Conservation (phyloP, 2,888 invertebrate genomes). For the Julus scandinavius region DNA sequence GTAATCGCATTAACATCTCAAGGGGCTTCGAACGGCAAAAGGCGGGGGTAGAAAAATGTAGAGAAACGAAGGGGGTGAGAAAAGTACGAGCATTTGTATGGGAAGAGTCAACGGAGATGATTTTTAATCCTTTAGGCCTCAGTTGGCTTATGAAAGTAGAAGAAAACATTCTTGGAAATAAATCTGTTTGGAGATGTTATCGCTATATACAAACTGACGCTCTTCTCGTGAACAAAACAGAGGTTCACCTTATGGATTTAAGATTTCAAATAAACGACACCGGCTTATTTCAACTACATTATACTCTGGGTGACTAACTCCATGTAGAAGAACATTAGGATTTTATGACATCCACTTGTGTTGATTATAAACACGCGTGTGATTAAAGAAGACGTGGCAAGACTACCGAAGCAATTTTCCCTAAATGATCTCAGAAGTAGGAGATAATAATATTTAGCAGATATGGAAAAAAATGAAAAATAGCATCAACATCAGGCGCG, state of each 20-base stretch:
- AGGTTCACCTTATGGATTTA: slow-evolving; percentile 44
- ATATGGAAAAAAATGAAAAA: slow-evolving; percentile 16
- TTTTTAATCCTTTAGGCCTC: slow-evolving; percentile 49
- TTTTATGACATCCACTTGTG: slow-evolving; percentile 51
- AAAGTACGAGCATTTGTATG: background rate
- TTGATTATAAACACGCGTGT: slow-evolving; percentile 48
- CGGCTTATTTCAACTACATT: slow-evolving; percentile 52
- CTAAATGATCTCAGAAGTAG: slow-evolving; percentile 14
- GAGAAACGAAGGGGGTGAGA: slow-evolving; percentile 29
- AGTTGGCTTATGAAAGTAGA: slow-evolving; percentile 42
- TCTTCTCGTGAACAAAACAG: background rate
- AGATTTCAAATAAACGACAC: slow-evolving; percentile 48
- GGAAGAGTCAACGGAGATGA: slow-evolving; percentile 47
- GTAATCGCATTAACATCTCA: slow-evolving; percentile 52
- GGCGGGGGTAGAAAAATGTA: background rate
- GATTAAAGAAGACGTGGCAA: slow-evolving; percentile 48
- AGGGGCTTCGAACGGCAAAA: slow-evolving; percentile 11
- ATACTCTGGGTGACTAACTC: slow-evolving; percentile 42
- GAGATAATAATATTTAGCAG: background rate
- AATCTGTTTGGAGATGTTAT: slow-evolving; percentile 51
- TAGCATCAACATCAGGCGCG: background rate
- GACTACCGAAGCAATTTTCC: slow-evolving; percentile 42
- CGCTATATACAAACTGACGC: background rate
- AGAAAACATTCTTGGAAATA: slow-evolving; percentile 49
- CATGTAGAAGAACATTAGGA: slow-evolving; percentile 24